A percentile compares a stretch with the other conserved stretches of the same genome.
Conservation (phyloP, 2,888 invertebrate genomes). For the Furcula furcula region DNA sequence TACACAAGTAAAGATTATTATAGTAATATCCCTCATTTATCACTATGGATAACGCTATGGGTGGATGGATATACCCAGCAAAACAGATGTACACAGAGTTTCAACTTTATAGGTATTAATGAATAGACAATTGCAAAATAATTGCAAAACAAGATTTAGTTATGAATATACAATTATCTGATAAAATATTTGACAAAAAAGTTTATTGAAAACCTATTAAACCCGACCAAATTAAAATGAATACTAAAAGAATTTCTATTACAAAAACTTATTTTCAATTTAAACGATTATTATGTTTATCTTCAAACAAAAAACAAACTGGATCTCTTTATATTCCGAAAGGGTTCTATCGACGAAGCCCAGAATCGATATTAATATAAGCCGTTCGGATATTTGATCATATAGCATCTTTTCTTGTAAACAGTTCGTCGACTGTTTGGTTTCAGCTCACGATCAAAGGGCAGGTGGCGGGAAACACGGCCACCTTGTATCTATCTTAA, state of each 20-base stretch:
- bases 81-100: no score
- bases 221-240: no score
- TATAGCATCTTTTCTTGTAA: conserved; percentile 33
- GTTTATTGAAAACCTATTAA: no score
- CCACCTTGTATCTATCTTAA: conserved; percentile 36
- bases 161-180: no score
- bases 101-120: no score
- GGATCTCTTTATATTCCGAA: conserved; percentile 8
- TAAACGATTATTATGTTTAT: conserved; percentile 13
- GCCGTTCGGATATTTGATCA: conserved; percentile 33
- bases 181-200: no score
- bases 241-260: conserved; percentile 1
- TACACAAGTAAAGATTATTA: no score
- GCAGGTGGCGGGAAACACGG: conserved; percentile 34
- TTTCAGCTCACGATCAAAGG: conserved; percentile 48
- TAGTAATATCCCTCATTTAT: no score
- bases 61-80: no score
- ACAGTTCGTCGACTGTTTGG: conserved; percentile 42
- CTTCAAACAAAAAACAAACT: conserved; percentile 10
- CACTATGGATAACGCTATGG: no score
- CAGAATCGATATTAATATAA: conserved; percentile 34
- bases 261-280: conserved; percentile 1
- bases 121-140: no score
- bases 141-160: no score
- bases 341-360: conserved; percentile 7